phyloP scores from a whole-genome alignment of 2,797 vertebrate genomes.

The Lepidocolaptes lacrymiger region DNA sequence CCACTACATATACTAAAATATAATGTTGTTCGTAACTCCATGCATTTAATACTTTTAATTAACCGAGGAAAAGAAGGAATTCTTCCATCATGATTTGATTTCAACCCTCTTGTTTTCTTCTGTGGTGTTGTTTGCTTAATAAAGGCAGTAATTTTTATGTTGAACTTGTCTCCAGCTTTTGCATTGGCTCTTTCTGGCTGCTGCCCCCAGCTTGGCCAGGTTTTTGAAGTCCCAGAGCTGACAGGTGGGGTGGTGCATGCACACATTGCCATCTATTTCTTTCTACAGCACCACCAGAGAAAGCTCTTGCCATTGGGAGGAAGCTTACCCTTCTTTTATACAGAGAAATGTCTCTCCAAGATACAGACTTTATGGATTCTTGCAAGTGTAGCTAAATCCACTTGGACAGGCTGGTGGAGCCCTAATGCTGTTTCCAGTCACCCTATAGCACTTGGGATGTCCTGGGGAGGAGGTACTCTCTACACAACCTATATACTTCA shows the following conservation, averaged over 20 bases:
- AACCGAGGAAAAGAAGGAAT: neutral
- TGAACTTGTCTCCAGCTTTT: neutral
- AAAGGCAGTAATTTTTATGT: neutral
- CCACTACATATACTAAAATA: neutral
- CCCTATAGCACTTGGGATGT: neutral
- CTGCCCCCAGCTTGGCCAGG: neutral
- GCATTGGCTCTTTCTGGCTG: slow-evolving; percentile 20
- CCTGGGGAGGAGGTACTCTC: neutral
- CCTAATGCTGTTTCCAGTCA: neutral
- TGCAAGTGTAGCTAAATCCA: neutral
- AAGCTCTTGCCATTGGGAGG: neutral
- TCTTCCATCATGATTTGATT: slow-evolving; percentile 26
- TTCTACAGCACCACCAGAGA: neutral
- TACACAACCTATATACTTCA: neutral
- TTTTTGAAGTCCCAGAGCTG: neutral
- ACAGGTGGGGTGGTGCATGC: too few species aligned
- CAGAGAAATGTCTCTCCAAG: neutral
- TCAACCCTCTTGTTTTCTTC: slow-evolving; percentile 43
- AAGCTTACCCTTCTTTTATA: neutral
- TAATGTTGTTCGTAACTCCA: neutral
- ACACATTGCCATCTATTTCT: neutral
- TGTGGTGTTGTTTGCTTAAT: slow-evolving; percentile 29
- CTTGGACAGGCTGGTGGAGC: neutral
- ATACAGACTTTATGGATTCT: neutral
- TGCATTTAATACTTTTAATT: slow-evolving; percentile 40